phyloP scores from a whole-genome alignment of 2,113 vertebrate genomes.

The Antechinus stuartii region DNA sequence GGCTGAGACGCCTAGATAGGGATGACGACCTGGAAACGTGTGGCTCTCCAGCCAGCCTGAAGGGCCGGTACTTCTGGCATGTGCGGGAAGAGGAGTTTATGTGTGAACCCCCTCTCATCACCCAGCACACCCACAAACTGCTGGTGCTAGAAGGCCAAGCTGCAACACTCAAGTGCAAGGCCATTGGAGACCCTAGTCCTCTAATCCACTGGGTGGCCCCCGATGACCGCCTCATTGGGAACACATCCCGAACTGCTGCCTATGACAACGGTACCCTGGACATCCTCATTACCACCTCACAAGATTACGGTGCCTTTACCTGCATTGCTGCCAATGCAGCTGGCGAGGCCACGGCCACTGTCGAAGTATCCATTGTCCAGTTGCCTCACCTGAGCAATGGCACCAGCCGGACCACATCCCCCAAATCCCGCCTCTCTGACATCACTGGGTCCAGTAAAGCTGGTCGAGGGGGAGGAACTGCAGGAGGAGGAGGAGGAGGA shows the following conservation, averaged over 20 bases:
- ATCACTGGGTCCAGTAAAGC: slow-evolving; percentile 97
- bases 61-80: slow-evolving; percentile 98
- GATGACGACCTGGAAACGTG: slow-evolving; percentile 98
- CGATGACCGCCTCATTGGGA: slow-evolving; percentile 93
- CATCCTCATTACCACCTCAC: slow-evolving; percentile 94
- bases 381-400: slow-evolving; percentile 95
- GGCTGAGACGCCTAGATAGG: slow-evolving; percentile 93
- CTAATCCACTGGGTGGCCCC: slow-evolving; percentile 97
- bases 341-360: slow-evolving; percentile 93
- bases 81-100: slow-evolving; percentile 96
- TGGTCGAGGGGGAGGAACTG: slow-evolving; percentile 85
- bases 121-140: slow-evolving; percentile 95
- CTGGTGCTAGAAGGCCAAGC: slow-evolving; percentile 97
- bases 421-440: slow-evolving; percentile 95
- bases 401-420: slow-evolving; percentile 89
- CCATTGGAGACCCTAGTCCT: slow-evolving; percentile 95
- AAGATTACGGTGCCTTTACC: slow-evolving; percentile 96
- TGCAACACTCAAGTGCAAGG: slow-evolving; percentile 95
- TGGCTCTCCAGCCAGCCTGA: slow-evolving; percentile 93
- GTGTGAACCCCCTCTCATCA: slow-evolving; percentile 96
- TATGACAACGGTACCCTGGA: slow-evolving; percentile 97
- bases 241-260: slow-evolving; percentile 92
- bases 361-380: slow-evolving; percentile 96
- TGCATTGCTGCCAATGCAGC: slow-evolving; percentile 98
- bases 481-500: slow-evolving; percentile 85